Evolutionary conservation across 2,888 invertebrate species (phyloP).

Genomic region (Carcina quercana): DNA sequence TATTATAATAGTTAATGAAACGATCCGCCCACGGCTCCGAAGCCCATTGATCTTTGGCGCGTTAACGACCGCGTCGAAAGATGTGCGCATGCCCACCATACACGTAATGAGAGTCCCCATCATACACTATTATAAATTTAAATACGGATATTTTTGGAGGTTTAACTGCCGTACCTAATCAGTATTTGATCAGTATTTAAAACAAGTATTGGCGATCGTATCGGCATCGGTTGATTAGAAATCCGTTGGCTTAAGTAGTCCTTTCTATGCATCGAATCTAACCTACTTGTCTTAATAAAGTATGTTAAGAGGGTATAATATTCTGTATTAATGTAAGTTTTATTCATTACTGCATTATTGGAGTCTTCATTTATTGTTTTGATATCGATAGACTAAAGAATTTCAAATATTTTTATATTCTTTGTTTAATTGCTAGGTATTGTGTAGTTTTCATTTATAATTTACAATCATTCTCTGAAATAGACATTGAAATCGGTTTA

Average conservation of each 20-base stretch:
- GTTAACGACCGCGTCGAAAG: constrained; percentile 59
- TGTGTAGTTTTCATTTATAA: too few relatives aligned
- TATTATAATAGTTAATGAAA: constrained; percentile 69
- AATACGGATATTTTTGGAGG: constrained; percentile 39
- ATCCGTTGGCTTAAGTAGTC: constrained; percentile 11
- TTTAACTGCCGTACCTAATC: constrained; percentile 37
- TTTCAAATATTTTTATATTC: too few relatives aligned
- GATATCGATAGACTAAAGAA: too few relatives aligned
- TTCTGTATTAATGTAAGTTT: too few relatives aligned
- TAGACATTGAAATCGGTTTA: too few relatives aligned
- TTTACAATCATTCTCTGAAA: too few relatives aligned
- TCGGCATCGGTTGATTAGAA: constrained; percentile 13
- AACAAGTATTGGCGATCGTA: constrained; percentile 18
- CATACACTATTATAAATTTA: constrained; percentile 44
- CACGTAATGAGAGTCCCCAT: constrained; percentile 40
- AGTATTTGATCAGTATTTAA: constrained; percentile 29
- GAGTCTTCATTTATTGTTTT: too few relatives aligned
- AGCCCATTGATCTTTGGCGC: constrained; percentile 59
- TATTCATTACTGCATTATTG: too few relatives aligned
- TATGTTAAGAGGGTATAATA: too few relatives aligned
- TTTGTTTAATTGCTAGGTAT: too few relatives aligned
- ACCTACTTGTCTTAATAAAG: constrained; percentile 10
- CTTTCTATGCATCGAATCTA: constrained; percentile 13
- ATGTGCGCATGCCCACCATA: constrained; percentile 43
- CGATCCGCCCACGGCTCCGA: constrained; percentile 58